Evolutionary conservation across 2,113 vertebrate genomes (phyloP), one percentile per base, ranked within the genome.

Genomic region (Eulemur rufifrons): DNA sequence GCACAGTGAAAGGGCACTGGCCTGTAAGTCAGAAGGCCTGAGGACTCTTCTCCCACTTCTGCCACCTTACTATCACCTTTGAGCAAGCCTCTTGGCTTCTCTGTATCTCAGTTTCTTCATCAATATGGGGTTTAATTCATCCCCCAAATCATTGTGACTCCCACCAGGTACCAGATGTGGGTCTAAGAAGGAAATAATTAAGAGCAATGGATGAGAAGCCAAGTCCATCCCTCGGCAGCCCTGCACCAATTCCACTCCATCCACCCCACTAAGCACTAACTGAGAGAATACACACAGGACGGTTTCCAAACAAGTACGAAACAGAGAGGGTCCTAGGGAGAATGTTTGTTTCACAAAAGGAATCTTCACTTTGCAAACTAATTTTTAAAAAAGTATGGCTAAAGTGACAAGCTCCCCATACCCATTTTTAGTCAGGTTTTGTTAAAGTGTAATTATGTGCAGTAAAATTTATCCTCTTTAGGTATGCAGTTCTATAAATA

Each of bases 271-370:
- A 7, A 77, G 42, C 21, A 82, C 3, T 21, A 42, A 59, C 13
- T 0, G 23, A 66, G 8, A 63, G 10, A 54, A 66, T 39, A 23
- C n/a, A 34, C 37, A 39, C 14, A 34, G 64, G n/a, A 39, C 1
- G 11, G 29, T 45, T 84, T 94, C 69, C 85, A 94, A 95, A 93
- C 64, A 92, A 69, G 37, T 37, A 11, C 10, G 64, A 92, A 69
- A 84, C 42, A 47, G 50, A 88, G 45, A 63, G 1, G 34, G 11
- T 8, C 42, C 63, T 0, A 1, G 45, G 29, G 78, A 76, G 14
- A 1, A 56, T 4, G 32, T 18, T 5, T 50, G 12, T 20, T 93
- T 91, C 66, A 86, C 82, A 88, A 47, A 95, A 50, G 29, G 10
- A 74, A 86, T 42, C 42, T 52, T 91, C 39, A 37, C 13, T 94